Percentiles rank a stretch among this genome's conserved stretches.
These are phyloP conservation scores for Pemphredon lugubris DNA, from an alignment of 2,888 invertebrate species.

Conservation along the genomic window DNA sequence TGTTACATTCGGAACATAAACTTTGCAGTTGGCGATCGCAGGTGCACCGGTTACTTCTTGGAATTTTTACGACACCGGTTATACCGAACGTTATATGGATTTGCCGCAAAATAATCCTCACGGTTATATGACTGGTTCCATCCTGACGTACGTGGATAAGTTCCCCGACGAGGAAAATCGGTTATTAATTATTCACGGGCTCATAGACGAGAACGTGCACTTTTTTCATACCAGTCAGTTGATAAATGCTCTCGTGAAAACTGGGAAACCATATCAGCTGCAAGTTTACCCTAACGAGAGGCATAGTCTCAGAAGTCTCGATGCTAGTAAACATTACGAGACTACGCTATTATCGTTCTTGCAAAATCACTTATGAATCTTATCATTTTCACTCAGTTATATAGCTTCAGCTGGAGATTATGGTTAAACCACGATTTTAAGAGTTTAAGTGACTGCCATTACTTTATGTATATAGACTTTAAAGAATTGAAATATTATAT, in stretches of 20 bases:
- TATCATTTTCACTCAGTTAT: constrained; percentile 38
- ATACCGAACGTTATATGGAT: constrained; percentile 99
- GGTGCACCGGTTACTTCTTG: constrained; percentile 99
- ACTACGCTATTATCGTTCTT: constrained; percentile 96
- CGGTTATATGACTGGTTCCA: constrained; percentile 93
- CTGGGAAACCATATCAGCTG: constrained; percentile 97
- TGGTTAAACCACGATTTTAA: constrained; percentile 45
- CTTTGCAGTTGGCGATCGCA: constrained; percentile 89
- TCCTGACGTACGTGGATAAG: constrained; percentile 91
- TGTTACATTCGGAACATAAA: not conserved
- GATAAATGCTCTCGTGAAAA: constrained; percentile 93
- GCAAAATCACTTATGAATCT: constrained; percentile 87
- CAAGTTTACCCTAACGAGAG: constrained; percentile 98
- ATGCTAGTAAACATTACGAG: constrained; percentile 98
- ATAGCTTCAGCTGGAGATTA: constrained; percentile 30
- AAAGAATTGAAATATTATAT: constrained; percentile 32
- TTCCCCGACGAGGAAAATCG: constrained; percentile 97
- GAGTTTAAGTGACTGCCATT: constrained; percentile 69
- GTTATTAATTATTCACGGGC: constrained; percentile 96
- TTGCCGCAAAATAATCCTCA: constrained; percentile 88
- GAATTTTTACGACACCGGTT: constrained; percentile 98
- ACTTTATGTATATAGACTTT: constrained; percentile 69
- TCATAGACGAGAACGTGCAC: constrained; percentile 99
- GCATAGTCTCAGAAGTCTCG: constrained; percentile 95
- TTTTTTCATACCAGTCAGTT: constrained; percentile 97